These are phyloP conservation scores for Drosophila heteroneura DNA, from an alignment of 2,888 invertebrate species.

Conservation along the genomic window DNA sequence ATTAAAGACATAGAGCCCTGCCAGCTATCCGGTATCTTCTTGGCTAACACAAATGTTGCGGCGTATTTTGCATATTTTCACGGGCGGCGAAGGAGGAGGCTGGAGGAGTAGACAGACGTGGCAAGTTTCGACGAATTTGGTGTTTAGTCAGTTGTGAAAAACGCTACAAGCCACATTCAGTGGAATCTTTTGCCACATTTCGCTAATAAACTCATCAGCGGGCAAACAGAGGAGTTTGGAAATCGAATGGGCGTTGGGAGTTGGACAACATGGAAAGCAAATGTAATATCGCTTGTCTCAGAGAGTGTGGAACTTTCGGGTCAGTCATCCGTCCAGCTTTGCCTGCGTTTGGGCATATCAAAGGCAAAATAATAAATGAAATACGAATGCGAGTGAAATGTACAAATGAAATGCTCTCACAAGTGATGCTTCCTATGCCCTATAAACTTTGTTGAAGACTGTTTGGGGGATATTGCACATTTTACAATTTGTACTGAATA, in stretches of 20 bases:
- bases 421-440: neutral
- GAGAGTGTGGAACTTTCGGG: constrained; percentile 1
- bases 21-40: constrained; percentile 26
- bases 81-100: neutral
- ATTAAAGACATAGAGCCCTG: constrained; percentile 34
- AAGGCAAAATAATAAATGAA: constrained; percentile 6
- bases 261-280: neutral
- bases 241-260: neutral
- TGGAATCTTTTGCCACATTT: constrained; percentile 22
- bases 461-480: neutral
- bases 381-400: neutral
- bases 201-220: constrained; percentile 52
- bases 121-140: constrained; percentile 23
- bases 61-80: constrained; percentile 45
- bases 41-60: constrained; percentile 16
- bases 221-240: neutral
- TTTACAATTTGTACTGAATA: neutral
- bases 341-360: constrained; percentile 20
- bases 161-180: constrained; percentile 28
- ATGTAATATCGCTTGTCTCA: neutral
- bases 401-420: neutral
- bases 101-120: neutral
- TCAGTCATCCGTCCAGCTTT: constrained; percentile 14
- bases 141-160: constrained; percentile 43
- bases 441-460: neutral